Evolutionary conservation across 2,113 vertebrate species (phyloP), one percentile per base, ranked within the genome.

Genomic region (Pionites leucogaster): DNA sequence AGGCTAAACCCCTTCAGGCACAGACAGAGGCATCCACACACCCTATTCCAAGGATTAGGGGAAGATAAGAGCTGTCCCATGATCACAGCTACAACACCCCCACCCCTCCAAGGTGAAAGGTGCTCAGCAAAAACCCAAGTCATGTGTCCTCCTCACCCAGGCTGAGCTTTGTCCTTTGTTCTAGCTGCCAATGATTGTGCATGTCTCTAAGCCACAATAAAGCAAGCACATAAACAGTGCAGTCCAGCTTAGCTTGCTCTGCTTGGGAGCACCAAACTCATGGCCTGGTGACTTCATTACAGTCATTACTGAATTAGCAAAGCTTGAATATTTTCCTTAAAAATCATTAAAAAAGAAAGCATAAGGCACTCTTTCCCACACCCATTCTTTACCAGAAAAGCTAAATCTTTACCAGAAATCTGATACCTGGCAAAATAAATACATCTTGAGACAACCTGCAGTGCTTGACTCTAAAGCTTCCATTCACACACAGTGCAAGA

Each of bases 111-210:
- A 62, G 55, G 20, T 29, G 9, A 67, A 29, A 33, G 22, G 17
- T 25, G 15, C 86, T 67, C 75, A 35, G 82, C 69, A 82, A 72
- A 72, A 89, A 35, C 75, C 69, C 88, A 60, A 71, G 63, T 81
- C 95, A 71, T 55, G 60, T 10, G 82, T 59, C 62, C 49, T 86
- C 69, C 68, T 52, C 55, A 68, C 46, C 59, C n/a, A 29, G 53
- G 60, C 63, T 0, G 2, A 90, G 82, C 92, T 92, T 67, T 88
- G 72, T 62, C 82, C 95, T 96, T 93, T 93, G 88, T 96, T 90
- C 77, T 62, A 16, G n/a, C 22, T 71, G 84, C 71, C 75, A 59
- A 44, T 3, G 31, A 53, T 86, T 35, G 41, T 53, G 41, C 31
- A 0, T 71, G 90, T 76, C 86, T 82, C 67, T 24, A 10, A 88